Conservation (phyloP, 2,113 vertebrate species). For the Rousettus leschenaultii region DNA sequence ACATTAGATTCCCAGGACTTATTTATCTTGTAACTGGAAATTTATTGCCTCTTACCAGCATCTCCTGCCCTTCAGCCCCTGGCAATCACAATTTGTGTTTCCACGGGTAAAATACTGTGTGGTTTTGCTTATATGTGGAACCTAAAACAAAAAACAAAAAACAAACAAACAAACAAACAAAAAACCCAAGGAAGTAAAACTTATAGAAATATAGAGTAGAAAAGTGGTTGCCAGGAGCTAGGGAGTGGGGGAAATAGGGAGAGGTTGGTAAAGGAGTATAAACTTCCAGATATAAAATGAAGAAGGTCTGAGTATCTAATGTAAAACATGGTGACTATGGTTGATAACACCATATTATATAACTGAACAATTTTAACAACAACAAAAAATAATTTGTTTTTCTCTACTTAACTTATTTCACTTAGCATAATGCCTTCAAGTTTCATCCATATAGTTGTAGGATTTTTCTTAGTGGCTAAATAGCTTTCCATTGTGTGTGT, state of each 20-base stretch:
- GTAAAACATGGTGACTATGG: background rate
- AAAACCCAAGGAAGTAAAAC: background rate
- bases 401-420: background rate
- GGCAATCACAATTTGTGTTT: background rate
- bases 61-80: background rate
- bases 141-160: background rate
- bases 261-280: background rate
- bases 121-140: background rate
- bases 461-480: background rate
- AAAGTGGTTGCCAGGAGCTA: background rate
- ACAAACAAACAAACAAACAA: background rate
- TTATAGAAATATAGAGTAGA: background rate
- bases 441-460: background rate
- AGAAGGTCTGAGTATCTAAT: background rate
- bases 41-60: background rate
- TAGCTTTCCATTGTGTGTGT: background rate
- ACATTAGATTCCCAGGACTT: background rate
- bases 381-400: background rate
- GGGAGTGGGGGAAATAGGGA: background rate
- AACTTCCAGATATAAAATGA: background rate
- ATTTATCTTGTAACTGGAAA: background rate
- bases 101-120: background rate
- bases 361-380: background rate
- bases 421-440: background rate
- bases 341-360: background rate